phyloP scores from a whole-genome alignment of 2,797 vertebrate species.

The Passerculus sandwichensis region DNA sequence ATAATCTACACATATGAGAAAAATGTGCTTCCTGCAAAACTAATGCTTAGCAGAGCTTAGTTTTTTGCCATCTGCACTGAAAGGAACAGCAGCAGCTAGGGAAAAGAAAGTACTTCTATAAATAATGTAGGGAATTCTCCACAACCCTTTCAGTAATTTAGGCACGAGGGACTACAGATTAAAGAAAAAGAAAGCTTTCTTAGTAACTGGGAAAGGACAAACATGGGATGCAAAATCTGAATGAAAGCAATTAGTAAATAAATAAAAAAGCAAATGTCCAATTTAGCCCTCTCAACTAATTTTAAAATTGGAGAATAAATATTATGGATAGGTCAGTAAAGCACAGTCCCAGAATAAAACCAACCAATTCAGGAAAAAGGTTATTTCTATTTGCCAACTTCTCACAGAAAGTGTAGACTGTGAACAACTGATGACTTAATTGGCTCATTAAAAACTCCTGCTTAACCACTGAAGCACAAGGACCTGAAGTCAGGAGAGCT shows the following conservation, averaged over 20 bases:
- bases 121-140: conserved; percentile 23
- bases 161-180: background rate
- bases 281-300: background rate
- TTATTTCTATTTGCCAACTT: conserved; percentile 51
- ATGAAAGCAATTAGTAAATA: conserved; percentile 13
- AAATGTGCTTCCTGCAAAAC: background rate
- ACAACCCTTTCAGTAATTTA: background rate
- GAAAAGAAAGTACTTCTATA: background rate
- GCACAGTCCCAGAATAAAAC: conserved; percentile 32
- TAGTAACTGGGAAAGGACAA: background rate
- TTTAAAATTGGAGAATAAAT: conserved; percentile 20
- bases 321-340: conserved; percentile 24
- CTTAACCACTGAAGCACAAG: conserved; percentile 46
- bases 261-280: background rate
- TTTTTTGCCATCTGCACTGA: background rate
- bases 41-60: background rate
- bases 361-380: conserved; percentile 60
- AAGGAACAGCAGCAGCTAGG: background rate
- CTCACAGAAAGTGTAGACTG: conserved; percentile 37
- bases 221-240: background rate
- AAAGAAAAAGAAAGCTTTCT: background rate
- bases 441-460: conserved; percentile 63
- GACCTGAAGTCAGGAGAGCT: background rate
- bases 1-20: background rate
- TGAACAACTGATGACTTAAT: conserved; percentile 62